Conservation (phyloP, 23 tunicate species). For the Clavelina lepadiformis region DNA sequence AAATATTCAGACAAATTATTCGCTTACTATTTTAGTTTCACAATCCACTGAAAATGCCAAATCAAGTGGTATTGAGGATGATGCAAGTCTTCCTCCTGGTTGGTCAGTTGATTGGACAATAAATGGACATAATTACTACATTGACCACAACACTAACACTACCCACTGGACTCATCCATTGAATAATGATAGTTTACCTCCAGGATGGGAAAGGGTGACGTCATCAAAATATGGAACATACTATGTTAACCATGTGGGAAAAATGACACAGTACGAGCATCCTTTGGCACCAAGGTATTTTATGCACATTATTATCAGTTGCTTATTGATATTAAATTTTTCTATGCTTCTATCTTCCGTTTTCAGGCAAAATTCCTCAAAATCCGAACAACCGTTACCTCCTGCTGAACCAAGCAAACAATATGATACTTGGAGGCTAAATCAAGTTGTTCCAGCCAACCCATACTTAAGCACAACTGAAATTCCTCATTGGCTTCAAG, state of each 20-base stretch:
- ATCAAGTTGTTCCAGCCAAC: slow-evolving; percentile 90
- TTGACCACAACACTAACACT: slow-evolving; percentile 94
- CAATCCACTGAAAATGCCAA: slow-evolving; percentile 1
- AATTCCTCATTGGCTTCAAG: slow-evolving; percentile 84
- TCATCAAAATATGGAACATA: slow-evolving; percentile 77
- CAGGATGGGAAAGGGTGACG: slow-evolving; percentile 95
- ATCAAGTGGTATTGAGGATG: slow-evolving; percentile 11
- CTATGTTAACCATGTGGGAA: slow-evolving; percentile 78
- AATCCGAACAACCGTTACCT: slow-evolving; percentile 49
- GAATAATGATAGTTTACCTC: slow-evolving; percentile 88
- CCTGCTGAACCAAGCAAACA: slow-evolving; percentile 82
- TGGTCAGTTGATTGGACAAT: slow-evolving; percentile 88
- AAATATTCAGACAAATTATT: not conserved
- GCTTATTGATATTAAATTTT: not conserved
- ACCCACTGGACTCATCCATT: slow-evolving; percentile 97
- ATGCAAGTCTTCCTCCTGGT: slow-evolving; percentile 72
- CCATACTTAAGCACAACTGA: slow-evolving; percentile 85
- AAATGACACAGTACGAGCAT: slow-evolving; percentile 80
- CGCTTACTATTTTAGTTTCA: slow-evolving; percentile 10
- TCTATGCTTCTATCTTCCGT: not conserved
- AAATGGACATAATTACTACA: slow-evolving; percentile 75
- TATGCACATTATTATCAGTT: not conserved
- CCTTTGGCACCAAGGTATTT: slow-evolving; percentile 73
- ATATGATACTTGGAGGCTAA: slow-evolving; percentile 79
- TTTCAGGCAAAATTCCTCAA: slow-evolving; percentile 37